Evolutionary conservation across 2,797 vertebrate genomes (phyloP), one percentile per base, ranked within the genome.

Genomic region (Anguilla obscura): DNA sequence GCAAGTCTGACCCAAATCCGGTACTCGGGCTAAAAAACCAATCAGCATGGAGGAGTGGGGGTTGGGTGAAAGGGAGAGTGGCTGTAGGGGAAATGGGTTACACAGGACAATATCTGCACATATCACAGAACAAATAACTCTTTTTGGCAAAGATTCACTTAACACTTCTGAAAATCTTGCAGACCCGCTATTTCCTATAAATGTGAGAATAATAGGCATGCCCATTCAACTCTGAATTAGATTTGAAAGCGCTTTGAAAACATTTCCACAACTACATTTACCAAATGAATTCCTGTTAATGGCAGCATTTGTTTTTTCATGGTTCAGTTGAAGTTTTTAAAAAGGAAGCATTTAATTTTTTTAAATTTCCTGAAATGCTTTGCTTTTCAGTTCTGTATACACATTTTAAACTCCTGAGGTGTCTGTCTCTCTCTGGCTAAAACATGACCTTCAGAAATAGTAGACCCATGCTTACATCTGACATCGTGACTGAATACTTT

Each of bases 391-490:
- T 94, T 94, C 94, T 95, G 94, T 90, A 93, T 90, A 95, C 93
- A 95, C 92, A 95, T 91, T 94, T 85, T 66, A 79, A 86, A 48
- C 63, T 94, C 92, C 92, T 91, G 93, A 92, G 92, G 85, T 92
- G 33, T 80, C 6, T 82, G 27, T 86, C 85, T 84, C 40, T 85
- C 9, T 82, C 58, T 86, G 7, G 18, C 85, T 86, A 88, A 84
- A 87, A 90, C 88, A 90, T 89, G 88, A 89, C 90, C 89, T 89
- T 89, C 90, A 89, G 89, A 88, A 89, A 89, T 83, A 71, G 52
- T 97, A 97, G 96, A 95, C 96, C 97, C 98, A 99, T 98, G 96
- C 95, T 97, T 97, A 94, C 91, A 93, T 92, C 94, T 92, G 48
- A 91, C 40, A 94, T 91, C 85, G 94, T 93, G 93, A 95, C 94